phyloP scores from a whole-genome alignment of 2,113 vertebrate species.

The Stigmatopora argus region DNA sequence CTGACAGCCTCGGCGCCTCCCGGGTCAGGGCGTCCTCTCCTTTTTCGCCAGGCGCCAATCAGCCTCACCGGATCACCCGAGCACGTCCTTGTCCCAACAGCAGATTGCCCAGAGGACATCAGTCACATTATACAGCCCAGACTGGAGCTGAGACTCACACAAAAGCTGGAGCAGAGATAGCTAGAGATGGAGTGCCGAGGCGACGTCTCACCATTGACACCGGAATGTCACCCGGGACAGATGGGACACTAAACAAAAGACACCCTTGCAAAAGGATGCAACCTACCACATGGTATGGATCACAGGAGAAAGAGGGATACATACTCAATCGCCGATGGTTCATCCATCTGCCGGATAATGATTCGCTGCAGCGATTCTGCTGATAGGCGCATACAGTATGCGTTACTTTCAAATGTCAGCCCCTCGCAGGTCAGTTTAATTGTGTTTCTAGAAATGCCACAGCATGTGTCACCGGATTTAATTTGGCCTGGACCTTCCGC shows the following conservation, averaged over 20 bases:
- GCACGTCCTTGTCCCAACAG: conserved; percentile 53
- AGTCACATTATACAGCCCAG: conserved; percentile 66
- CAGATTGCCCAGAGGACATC: conserved; percentile 64
- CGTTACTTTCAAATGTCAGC: conserved; percentile 65
- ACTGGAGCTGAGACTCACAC: conserved; percentile 49
- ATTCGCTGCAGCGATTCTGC: conserved; percentile 42
- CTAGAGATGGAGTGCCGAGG: conserved; percentile 42
- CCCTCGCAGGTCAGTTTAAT: conserved; percentile 57
- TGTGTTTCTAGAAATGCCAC: conserved; percentile 66
- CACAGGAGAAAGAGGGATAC: conserved; percentile 12
- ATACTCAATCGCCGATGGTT: conserved; percentile 24
- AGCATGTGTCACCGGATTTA: conserved; percentile 55
- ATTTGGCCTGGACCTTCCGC: conserved; percentile 58
- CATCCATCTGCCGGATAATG: conserved; percentile 16
- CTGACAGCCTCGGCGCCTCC: conserved; percentile 45
- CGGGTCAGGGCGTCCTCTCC: conserved; percentile 59
- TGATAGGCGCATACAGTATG: conserved; percentile 46
- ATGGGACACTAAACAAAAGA: conserved; percentile 42
- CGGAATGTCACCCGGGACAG: conserved; percentile 49
- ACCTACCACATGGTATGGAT: conserved; percentile 32
- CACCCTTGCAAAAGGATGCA: conserved; percentile 39
- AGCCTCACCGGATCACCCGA: conserved; percentile 48
- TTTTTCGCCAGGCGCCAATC: conserved; percentile 53
- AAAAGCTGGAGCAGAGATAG: conserved; percentile 46
- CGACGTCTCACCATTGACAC: conserved; percentile 50